A percentile compares a stretch with the other conserved stretches of the same genome.
These are phyloP conservation scores for Drosophila neocordata DNA, from an alignment of 1,140 invertebrate species.

Conservation along the genomic window DNA sequence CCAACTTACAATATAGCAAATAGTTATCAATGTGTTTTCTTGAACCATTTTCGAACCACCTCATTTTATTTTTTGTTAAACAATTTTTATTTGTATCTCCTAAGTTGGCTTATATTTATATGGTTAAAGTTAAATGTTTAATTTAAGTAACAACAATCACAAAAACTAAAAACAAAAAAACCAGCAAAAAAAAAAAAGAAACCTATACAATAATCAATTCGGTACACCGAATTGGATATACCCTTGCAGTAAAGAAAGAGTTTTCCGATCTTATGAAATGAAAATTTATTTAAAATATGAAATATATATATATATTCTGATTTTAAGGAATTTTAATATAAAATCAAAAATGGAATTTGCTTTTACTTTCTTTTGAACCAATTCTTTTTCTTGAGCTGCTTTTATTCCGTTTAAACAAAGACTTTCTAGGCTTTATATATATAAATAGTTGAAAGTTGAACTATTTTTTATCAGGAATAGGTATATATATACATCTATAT, in stretches of 20 bases:
- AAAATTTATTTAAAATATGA: no score
- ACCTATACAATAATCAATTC: conserved; percentile 24
- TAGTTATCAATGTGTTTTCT: conserved; percentile 49
- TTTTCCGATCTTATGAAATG: no score
- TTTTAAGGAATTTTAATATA: no score
- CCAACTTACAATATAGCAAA: conserved; percentile 36
- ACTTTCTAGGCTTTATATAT: no score
- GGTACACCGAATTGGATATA: neutral
- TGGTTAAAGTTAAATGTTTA: conserved; percentile 33
- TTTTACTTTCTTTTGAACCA: no score
- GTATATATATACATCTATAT: neutral
- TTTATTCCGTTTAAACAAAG: no score
- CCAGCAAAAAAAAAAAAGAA: conserved; percentile 54
- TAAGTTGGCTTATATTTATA: conserved; percentile 62
- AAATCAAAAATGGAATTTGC: no score
- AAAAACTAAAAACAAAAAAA: conserved; percentile 47
- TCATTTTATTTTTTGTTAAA: conserved; percentile 70
- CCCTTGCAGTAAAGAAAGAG: no score
- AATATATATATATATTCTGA: no score
- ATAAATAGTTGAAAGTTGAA: no score
- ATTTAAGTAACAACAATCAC: conserved; percentile 33
- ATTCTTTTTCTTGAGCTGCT: no score
- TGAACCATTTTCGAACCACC: conserved; percentile 76
- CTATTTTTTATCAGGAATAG: no score
- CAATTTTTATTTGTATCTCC: conserved; percentile 50